phyloP scores from a whole-genome alignment of 1,140 invertebrate species.

The Drosophila kanapiae region DNA sequence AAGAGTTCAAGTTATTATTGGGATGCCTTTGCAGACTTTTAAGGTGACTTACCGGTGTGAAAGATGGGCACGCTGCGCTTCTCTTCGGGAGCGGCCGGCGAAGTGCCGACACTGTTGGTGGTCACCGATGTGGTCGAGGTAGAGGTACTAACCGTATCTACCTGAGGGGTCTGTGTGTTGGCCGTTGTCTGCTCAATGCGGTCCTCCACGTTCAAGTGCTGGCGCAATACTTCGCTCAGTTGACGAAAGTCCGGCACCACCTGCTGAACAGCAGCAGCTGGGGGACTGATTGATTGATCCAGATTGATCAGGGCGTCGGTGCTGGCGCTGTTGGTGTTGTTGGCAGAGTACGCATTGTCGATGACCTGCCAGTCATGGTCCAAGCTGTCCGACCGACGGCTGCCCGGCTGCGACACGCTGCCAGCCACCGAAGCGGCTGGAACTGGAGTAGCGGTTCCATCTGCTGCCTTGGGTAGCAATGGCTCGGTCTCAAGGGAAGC shows the following conservation, averaged over 20 bases:
- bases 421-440: background rate
- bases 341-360: slow-evolving; percentile 48
- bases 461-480: slow-evolving; percentile 2
- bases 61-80: slow-evolving; percentile 59
- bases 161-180: slow-evolving; percentile 68
- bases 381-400: slow-evolving; percentile 63
- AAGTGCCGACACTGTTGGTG: slow-evolving; percentile 62
- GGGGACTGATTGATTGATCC: slow-evolving; percentile 21
- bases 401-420: background rate
- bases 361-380: slow-evolving; percentile 77
- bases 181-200: slow-evolving; percentile 59
- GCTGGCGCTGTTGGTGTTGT: slow-evolving; percentile 35
- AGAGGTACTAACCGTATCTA: slow-evolving; percentile 62
- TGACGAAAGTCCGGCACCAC: slow-evolving; percentile 52
- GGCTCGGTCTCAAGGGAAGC: slow-evolving; percentile 22
- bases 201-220: slow-evolving; percentile 61
- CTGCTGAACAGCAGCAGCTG: slow-evolving; percentile 18
- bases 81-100: slow-evolving; percentile 55
- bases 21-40: no score
- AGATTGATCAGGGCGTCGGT: slow-evolving; percentile 62
- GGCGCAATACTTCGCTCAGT: slow-evolving; percentile 61
- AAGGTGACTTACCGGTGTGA: slow-evolving; percentile 57
- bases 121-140: slow-evolving; percentile 58
- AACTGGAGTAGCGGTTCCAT: background rate
- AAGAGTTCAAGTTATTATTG: background rate